Evolutionary conservation across 2,113 vertebrate genomes (phyloP).

Genomic region (Chiloscyllium plagiosum): DNA sequence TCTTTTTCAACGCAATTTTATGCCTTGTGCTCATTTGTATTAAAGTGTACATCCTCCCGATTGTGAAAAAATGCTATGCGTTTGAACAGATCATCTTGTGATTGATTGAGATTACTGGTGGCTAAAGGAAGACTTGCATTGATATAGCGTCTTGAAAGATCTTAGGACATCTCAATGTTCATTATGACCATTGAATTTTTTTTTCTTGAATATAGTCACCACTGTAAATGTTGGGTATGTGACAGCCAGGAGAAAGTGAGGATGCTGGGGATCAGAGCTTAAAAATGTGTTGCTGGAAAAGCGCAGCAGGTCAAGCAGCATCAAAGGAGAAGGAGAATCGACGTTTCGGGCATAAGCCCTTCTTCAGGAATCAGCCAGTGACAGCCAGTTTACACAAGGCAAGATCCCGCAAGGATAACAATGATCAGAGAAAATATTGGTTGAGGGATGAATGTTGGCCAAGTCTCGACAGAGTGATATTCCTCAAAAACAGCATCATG

Average conservation of each 20-base stretch:
- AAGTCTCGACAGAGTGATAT: background rate
- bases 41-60: background rate
- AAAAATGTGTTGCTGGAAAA: too few relatives aligned
- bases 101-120: background rate
- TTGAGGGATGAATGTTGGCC: background rate
- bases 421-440: background rate
- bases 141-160: background rate
- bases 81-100: background rate
- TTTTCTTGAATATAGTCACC: background rate
- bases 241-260: too few relatives aligned
- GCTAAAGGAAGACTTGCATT: background rate
- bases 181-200: background rate
- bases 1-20: background rate
- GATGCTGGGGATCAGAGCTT: too few relatives aligned
- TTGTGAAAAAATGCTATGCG: background rate
- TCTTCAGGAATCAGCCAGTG: too few relatives aligned
- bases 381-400: background rate
- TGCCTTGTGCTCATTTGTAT: background rate
- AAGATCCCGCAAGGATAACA: background rate
- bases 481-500: background rate
- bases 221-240: background rate
- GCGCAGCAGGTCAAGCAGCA: too few relatives aligned
- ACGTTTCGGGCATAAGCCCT: too few relatives aligned
- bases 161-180: background rate
- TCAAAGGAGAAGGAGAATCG: too few relatives aligned